Percentiles rank a stretch among this genome's conserved stretches.
Evolutionary conservation across 2,888 invertebrate genomes (phyloP).

Genomic region (Nebria salina): DNA sequence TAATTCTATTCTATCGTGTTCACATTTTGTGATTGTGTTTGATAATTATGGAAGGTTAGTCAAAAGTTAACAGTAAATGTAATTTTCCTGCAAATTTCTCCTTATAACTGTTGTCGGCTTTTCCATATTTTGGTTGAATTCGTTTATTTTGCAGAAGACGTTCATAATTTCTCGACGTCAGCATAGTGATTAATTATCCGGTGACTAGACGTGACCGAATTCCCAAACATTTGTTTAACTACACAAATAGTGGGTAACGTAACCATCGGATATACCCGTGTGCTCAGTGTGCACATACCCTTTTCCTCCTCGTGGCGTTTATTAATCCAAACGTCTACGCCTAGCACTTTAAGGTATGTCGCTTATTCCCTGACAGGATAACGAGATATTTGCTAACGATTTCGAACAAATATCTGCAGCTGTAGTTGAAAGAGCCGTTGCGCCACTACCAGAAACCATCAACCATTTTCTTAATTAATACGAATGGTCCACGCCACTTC

Average conservation of each 20-base stretch:
- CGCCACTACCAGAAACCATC: slow-evolving; percentile 7
- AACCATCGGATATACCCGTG: not conserved
- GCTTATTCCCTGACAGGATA: slow-evolving; percentile 40
- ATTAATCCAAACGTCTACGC: slow-evolving; percentile 42
- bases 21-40: too few species aligned
- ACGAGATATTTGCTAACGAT: slow-evolving; percentile 43
- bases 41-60: too few species aligned
- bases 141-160: not conserved
- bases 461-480: not conserved
- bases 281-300: not conserved
- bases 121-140: not conserved
- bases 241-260: slow-evolving; percentile 37
- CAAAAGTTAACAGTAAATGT: too few species aligned
- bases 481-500: not conserved
- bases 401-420: slow-evolving; percentile 21
- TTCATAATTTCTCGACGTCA: slow-evolving; percentile 44
- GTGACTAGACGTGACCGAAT: slow-evolving; percentile 45
- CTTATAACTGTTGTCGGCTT: not conserved
- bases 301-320: slow-evolving; percentile 27
- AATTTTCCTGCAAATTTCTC: too few species aligned
- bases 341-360: slow-evolving; percentile 37
- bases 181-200: slow-evolving; percentile 42
- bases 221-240: slow-evolving; percentile 45
- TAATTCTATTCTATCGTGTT: too few species aligned
- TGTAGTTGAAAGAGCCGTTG: not conserved